Evolutionary conservation across 2,113 vertebrate species (phyloP).

Genomic region (Pseudorhombus dupliciocellatus): DNA sequence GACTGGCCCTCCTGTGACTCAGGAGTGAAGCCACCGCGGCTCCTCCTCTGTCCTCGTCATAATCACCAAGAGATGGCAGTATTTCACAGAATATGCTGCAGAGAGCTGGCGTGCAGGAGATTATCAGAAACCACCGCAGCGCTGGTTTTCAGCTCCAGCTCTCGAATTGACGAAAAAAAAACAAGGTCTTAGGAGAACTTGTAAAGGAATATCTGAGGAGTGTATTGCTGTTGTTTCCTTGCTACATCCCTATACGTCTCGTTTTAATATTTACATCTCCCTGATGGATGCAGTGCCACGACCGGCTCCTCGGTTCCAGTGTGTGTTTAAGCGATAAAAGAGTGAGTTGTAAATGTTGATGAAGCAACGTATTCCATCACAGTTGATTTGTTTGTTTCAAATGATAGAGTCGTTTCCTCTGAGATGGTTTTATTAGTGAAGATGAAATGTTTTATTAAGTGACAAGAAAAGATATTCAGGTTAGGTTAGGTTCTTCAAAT

Average conservation of each 20-base stretch:
- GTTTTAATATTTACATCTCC: conserved; percentile 67
- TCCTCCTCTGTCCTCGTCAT: conserved; percentile 3
- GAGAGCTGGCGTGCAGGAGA: conserved; percentile 18
- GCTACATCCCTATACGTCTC: conserved; percentile 62
- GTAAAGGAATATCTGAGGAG: conserved; percentile 70
- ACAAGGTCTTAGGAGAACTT: conserved; percentile 70
- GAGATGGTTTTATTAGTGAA: neutral
- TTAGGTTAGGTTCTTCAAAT: neutral
- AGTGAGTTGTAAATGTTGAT: conserved; percentile 64
- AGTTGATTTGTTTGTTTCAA: conserved; percentile 50
- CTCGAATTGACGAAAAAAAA: conserved; percentile 61
- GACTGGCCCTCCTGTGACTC: conserved; percentile 50
- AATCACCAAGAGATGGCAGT: conserved; percentile 92
- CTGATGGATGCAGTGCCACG: conserved; percentile 48
- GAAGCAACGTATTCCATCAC: conserved; percentile 44
- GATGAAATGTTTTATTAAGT: neutral
- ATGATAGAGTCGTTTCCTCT: conserved; percentile 42
- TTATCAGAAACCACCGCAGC: conserved; percentile 56
- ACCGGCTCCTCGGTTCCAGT: conserved; percentile 50
- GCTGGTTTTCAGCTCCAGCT: conserved; percentile 66
- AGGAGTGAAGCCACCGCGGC: conserved; percentile 23
- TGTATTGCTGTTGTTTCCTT: conserved; percentile 60
- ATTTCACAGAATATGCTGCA: conserved; percentile 88
- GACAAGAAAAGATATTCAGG: neutral
- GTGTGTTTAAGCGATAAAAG: conserved; percentile 65